Conservation (phyloP, 1,140 invertebrate genomes). For the Sarcophaga peregrina region DNA sequence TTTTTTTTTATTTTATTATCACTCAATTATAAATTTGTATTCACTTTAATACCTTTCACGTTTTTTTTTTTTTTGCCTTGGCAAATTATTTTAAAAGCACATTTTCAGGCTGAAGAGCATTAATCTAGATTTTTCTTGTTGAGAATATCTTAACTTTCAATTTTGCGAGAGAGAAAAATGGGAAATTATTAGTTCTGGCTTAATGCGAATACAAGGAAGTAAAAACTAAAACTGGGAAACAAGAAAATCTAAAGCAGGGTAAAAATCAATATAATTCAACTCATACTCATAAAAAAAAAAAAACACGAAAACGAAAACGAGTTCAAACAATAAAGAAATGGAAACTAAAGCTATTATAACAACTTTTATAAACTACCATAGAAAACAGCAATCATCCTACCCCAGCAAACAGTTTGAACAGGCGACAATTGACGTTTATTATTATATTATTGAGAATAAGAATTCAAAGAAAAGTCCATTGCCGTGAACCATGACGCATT, state of each 20-base stretch:
- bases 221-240: not conserved
- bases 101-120: not conserved
- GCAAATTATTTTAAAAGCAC: too few relatives aligned
- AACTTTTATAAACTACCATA: not conserved
- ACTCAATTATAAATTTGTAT: too few relatives aligned
- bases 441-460: not conserved
- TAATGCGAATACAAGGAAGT: not conserved
- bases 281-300: not conserved
- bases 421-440: not conserved
- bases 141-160: not conserved
- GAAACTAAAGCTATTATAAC: slow-evolving; percentile 21
- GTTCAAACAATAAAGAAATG: slow-evolving; percentile 17
- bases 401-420: not conserved
- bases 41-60: too few relatives aligned
- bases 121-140: not conserved
- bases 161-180: not conserved
- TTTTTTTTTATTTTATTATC: too few relatives aligned
- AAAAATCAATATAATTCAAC: too few relatives aligned
- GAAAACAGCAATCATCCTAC: not conserved
- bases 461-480: not conserved
- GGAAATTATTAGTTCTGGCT: not conserved
- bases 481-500: too few relatives aligned
- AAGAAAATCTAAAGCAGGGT: not conserved
- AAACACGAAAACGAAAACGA: not conserved
- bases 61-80: too few relatives aligned